Evolutionary conservation across 1,140 invertebrate species (phyloP), one percentile per base, ranked within the genome.

Genomic region (Cyclina sinensis): DNA sequence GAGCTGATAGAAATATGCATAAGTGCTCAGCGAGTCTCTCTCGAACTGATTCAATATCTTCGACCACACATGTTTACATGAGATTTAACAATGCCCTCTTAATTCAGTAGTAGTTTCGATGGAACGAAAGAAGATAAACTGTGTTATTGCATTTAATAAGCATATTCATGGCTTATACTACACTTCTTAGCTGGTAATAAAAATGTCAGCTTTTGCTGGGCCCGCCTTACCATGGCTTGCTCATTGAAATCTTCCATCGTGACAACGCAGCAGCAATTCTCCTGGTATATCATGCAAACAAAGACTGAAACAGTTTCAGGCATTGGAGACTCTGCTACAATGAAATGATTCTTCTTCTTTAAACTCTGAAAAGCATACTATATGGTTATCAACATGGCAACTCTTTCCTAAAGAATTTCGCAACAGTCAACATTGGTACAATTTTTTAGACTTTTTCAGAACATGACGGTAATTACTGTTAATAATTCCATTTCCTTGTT

Each of bases 181-280:
- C 14, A 43, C 43, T 43, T 14, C 4, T 4, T 43, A 43, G 14
- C 43, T 43, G 43, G 43, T 43, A 43, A 7, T 7, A 7, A 43
- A 43, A 43, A 43, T 14, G 43, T 7, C 4, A 43, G 4, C 4
- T 7, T 43, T 7, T 14, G 14, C 43, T 4, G 14, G 14, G 43
- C 14, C 21, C 7, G 7, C 7, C 57, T 27, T 27, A 62, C 57
- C 57, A 62, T 62, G 18, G n/a, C 57, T 9, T 21, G 57, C 3
- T 62, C 57, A 27, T 62, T 62, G n/a, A 62, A 27, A 27, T 62
- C 57, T 27, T 62, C 57, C 57, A 62, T 62, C 9, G 57, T 62
- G 14, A n/a, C 24, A 27, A 62, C n/a, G 27, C 57, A 62, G n/a
- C 18, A 62, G 27, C 57, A 62, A 5, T 62, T 24, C 27, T 62